These are phyloP conservation scores for Tursiops truncatus DNA, from an alignment of 2,113 vertebrate genomes.

Conservation along the genomic window DNA sequence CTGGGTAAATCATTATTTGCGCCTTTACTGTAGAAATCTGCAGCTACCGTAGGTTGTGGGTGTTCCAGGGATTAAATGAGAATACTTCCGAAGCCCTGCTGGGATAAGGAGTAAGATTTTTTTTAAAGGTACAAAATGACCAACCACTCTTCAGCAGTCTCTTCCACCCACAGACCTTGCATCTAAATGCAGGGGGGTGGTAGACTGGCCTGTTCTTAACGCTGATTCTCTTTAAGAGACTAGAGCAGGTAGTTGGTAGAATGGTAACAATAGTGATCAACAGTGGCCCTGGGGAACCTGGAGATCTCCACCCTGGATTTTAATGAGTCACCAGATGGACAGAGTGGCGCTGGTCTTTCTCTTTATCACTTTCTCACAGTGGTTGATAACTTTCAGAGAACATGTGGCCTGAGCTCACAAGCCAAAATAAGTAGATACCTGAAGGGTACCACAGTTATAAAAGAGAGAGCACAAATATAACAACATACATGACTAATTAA, in stretches of 20 bases:
- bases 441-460: not conserved
- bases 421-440: not conserved
- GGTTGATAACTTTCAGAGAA: not conserved
- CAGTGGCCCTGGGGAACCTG: not conserved
- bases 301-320: not conserved
- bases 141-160: not conserved
- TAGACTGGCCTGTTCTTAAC: not conserved
- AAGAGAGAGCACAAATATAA: not conserved
- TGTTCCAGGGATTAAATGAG: not conserved
- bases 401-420: not conserved
- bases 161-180: not conserved
- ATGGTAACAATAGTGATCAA: not conserved
- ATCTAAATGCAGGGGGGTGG: not conserved
- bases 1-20: not conserved
- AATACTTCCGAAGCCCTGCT: not conserved
- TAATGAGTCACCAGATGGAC: not conserved
- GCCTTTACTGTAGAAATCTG: not conserved
- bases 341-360: not conserved
- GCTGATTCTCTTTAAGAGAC: not conserved
- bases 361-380: not conserved
- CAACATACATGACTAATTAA: not conserved
- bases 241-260: not conserved
- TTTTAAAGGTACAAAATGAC: not conserved
- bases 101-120: not conserved
- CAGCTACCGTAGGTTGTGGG: not conserved